Percentiles rank a stretch among this genome's conserved stretches.
phyloP scores from a whole-genome alignment of 2,888 invertebrate genomes.

The Cataglyphis cursor region DNA sequence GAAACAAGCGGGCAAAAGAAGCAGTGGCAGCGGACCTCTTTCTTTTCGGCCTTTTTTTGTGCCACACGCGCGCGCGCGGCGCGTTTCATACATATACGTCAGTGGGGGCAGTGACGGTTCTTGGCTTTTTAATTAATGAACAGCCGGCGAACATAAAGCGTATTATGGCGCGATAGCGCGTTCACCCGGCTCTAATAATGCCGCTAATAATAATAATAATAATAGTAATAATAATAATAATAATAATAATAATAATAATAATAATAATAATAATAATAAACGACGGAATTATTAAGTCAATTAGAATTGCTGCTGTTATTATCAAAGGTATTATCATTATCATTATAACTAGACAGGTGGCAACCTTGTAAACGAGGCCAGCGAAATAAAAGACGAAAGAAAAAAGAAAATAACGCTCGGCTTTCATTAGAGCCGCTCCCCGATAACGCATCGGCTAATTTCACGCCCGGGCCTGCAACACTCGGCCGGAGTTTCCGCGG shows the following conservation, averaged over 20 bases:
- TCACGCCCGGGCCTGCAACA: slow-evolving; percentile 70
- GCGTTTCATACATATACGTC: slow-evolving; percentile 38
- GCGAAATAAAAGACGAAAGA: slow-evolving; percentile 27
- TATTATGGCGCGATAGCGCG: slow-evolving; percentile 38
- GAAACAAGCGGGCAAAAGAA: slow-evolving; percentile 70
- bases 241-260: slow-evolving; percentile 52
- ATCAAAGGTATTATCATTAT: slow-evolving; percentile 44
- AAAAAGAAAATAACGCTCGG: slow-evolving; percentile 1
- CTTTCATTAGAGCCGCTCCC: slow-evolving; percentile 68
- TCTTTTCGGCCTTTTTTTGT: background rate
- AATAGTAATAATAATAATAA: slow-evolving; percentile 51
- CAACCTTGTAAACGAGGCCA: slow-evolving; percentile 53
- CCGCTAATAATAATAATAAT: slow-evolving; percentile 56
- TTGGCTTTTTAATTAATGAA: slow-evolving; percentile 82
- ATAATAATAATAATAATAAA: slow-evolving; percentile 26
- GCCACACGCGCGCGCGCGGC: slow-evolving; percentile 40
- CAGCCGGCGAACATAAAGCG: slow-evolving; percentile 71
- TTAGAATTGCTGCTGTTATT: slow-evolving; percentile 36
- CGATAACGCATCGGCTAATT: slow-evolving; percentile 78
- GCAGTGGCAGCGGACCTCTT: background rate
- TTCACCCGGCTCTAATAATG: slow-evolving; percentile 25
- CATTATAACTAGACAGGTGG: slow-evolving; percentile 43
- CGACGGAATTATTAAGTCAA: slow-evolving; percentile 43
- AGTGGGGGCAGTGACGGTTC: slow-evolving; percentile 64
- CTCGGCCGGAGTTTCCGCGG: slow-evolving; percentile 50